Evolutionary conservation across 2,113 vertebrate genomes (phyloP), one percentile per base, ranked within the genome.

Genomic region (Thoracochromis brauschi): DNA sequence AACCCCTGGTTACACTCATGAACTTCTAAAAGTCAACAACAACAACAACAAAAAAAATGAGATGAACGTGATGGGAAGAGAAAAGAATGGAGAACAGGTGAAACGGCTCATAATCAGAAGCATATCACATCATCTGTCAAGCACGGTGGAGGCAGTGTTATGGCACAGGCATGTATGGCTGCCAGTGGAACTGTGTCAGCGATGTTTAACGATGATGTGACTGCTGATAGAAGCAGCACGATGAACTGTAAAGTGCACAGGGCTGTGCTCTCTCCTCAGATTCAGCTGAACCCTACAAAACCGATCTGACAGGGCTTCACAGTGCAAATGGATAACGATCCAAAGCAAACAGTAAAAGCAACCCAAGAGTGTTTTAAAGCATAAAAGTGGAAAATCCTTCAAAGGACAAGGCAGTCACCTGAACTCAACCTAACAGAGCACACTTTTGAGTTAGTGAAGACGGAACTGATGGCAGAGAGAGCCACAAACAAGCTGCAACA

Each of bases 401-500:
- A 71, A 42, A n/a, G 33, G 33, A 38, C 33, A 68, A 65, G 60
- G n/a, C n/a, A 71, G 35, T 71, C n/a, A 24, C 12, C 35, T 68
- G 35, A 42, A 42, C 2, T 71, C 5, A 71, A 42, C 19, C 5
- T 21, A 40, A 21, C n/a, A 71, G 38, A 71, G 65, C 35, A 1
- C 10, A 14, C 38, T 24, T 71, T 42, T 71, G 12, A 42, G 65
- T 16, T 42, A 2, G n/a, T 42, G n/a, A 71, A 13, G 19, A 21
- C 2, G 2, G 11, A 42, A 0, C 0, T 42, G n/a, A 42, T 16
- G n/a, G 1, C 35, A 16, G 13, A 71, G 60, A 38, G 38, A 73
- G 16, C 68, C 1, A 2, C 35, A 73, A 45, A 10, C 0, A 45
- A 21, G 63, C 33, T 12, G 19, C 33, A 68, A 26, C 0, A 0